Evolutionary conservation across 2,113 vertebrate species (phyloP), one percentile per base, ranked within the genome.

Genomic region (Plecturocebus donacophilus): DNA sequence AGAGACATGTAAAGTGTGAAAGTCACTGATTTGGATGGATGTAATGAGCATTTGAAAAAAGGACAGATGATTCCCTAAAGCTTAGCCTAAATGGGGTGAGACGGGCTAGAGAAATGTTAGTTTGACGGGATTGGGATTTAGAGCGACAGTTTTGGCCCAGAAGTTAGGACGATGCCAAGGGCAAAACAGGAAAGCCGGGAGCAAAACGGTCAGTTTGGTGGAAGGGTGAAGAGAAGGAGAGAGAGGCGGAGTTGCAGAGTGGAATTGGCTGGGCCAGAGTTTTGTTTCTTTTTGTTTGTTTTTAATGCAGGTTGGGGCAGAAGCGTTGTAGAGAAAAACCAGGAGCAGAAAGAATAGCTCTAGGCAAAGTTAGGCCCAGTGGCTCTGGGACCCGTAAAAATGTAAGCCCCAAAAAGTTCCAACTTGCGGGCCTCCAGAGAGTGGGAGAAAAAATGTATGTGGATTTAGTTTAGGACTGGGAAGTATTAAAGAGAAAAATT

Each of bases 1-100:
- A 82, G n/a, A 80, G 70, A 90, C 77, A 93, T 66, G 56, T 8
- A 81, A 97, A 61, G 76, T 93, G 76, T 96, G 70, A 79, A 96
- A 95, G 87, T 89, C 96, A 97, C 49, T 93, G 79, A 64, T 90
- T 92, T 70, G 80, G 87, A 71, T 89, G 45, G 56, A 40, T 73
- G 58, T 64, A 90, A 90, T 17, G 42, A 85, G 75, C 40, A 20
- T 84, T 90, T 80, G 45, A 12, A 68, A 95, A 95, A 90, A 84
- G n/a, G 70, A 86, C 54, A 85, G n/a, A 68, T 61, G n/a, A 73
- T 38, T 20, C 13, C 82, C 84, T 3, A 70, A 92, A 66, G 64
- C 86, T 96, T 79, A 96, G 87, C 64, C 75, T 93, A 84, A 92
- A 42, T 90, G 70, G 64, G 84, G 71, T 81, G 85, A 96, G 20